A percentile compares a stretch with the other conserved stretches of the same genome.
Evolutionary conservation across 1,140 invertebrate species (phyloP).

Genomic region (Leptestheria dahalacensis): DNA sequence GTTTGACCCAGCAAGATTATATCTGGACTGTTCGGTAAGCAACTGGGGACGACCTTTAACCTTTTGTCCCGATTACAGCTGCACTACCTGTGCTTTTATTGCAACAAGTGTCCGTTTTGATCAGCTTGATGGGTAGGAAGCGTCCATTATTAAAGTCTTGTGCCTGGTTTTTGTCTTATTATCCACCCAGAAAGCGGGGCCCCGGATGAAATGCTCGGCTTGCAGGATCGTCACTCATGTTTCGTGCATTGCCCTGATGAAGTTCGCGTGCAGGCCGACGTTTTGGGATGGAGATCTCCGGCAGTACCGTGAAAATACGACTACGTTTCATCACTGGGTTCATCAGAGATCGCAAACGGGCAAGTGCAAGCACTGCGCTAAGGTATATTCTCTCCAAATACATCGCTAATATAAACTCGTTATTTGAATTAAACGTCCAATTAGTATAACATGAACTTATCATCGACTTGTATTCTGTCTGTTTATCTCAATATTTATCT

Average conservation of each 20-base stretch:
- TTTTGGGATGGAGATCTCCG: constrained; percentile 82
- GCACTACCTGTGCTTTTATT: too few species aligned
- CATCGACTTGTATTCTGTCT: too few species aligned
- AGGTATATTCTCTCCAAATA: constrained; percentile 39
- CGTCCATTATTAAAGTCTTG: too few species aligned
- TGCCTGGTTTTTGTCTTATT: too few species aligned
- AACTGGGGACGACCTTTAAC: too few species aligned
- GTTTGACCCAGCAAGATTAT: too few species aligned
- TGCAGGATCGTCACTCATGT: constrained; percentile 82
- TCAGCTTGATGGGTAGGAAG: too few species aligned
- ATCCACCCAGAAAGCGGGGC: constrained; percentile 57
- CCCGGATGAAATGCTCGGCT: constrained; percentile 80
- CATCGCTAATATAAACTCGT: not conserved
- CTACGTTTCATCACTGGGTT: constrained; percentile 90
- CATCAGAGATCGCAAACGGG: constrained; percentile 79
- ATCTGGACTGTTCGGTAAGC: too few species aligned
- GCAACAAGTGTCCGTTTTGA: too few species aligned
- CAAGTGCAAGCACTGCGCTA: constrained; percentile 82
- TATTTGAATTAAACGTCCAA: not conserved
- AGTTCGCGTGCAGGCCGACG: constrained; percentile 77
- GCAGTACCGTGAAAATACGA: constrained; percentile 81
- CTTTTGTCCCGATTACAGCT: too few species aligned
- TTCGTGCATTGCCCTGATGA: constrained; percentile 58
- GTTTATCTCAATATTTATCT: too few species aligned
- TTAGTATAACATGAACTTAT: not conserved